Evolutionary conservation across 2,888 invertebrate species (phyloP), one percentile per base, ranked within the genome.

Genomic region (Crioceris asparagi): DNA sequence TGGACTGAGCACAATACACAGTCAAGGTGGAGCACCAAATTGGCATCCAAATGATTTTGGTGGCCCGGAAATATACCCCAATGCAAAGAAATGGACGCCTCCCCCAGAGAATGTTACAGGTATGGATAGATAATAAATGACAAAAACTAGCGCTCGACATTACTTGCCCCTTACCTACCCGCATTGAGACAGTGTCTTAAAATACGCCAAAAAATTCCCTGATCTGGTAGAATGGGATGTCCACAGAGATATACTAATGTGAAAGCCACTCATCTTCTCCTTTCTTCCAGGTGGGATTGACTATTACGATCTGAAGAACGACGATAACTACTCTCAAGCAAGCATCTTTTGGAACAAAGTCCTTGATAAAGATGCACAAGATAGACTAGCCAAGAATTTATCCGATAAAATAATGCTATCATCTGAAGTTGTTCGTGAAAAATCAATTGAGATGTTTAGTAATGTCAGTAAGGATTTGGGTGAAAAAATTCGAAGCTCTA

Each of bases 21-120:
- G 88, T 62, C 88, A 90, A 64, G 78, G 75, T 5, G 85, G 83
- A 15, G 80, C 83, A 2, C 93, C 94, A 3, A 94, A 93, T 64
- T 96, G 94, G 62, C 90, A 76, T 68, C 94, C 94, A 1, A 96
- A 96, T 68, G 90, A 88, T 40, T 96, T 93, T 67, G 71, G 75
- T 40, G 94, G 93, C 0, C 91, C 92, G 0, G 74, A 78, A 46
- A 74, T 75, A 40, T 73, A 75, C 50, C 72, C 76, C 1, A 19
- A 38, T 10, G 69, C 75, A 1, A 79, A 77, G 1, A 70, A 70
- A 40, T 69, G 70, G 38, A 55, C 75, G 29, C 64, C 71, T 27
- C 70, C 74, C 1, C 68, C 71, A 31, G 76, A 74, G 57, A 59
- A 61, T 10, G 53, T 76, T 1, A 64, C 69, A 35, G 92, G 87